Evolutionary conservation across 2,113 vertebrate species (phyloP), one percentile per base, ranked within the genome.

Genomic region (Eudorcas thomsonii): DNA sequence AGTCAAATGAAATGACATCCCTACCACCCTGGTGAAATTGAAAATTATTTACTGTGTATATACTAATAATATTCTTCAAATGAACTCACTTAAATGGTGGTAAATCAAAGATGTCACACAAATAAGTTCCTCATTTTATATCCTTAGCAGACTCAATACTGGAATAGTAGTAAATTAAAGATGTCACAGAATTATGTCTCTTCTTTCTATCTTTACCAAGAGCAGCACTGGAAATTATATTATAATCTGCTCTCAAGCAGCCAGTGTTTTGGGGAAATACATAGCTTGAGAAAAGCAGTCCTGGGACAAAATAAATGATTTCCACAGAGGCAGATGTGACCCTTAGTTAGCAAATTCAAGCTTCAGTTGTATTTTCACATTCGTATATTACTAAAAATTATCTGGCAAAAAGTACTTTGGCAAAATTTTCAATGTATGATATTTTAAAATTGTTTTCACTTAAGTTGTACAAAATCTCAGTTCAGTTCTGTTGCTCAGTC

Each of bases 81-180:
- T 86, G 28, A 91, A 81, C 39, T 94, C 21, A 52, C 28, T 59
- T 78, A 95, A 93, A 57, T 36, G 13, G 2, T 14, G 11, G 4
- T 71, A 91, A 93, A 81, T 94, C 52, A 74, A 93, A 95, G 25
- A 77, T 81, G 33, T 78, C 57, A 88, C 25, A 60, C 90, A 71
- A 88, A 62, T 82, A 95, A 39, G 3, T 84, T 87, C 13, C 43
- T 90, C n/a, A 86, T 86, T 74, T 94, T 98, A 78, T 90, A n/a
- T 67, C 30, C 5, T 90, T 83, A 81, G 2, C 4, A 87, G 77
- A 96, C 15, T 4, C 21, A 98, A n/a, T 12, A 74, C 10, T 54
- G 26, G 28, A 52, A 80, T 52, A 17, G 8, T 85, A 45, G 3
- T 57, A 96, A 78, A 45, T 92, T 94, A 78, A 52, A 50, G 16